Evolutionary conservation across 2,113 vertebrate species (phyloP).

Genomic region (Stomatorhinus ivindoensis): DNA sequence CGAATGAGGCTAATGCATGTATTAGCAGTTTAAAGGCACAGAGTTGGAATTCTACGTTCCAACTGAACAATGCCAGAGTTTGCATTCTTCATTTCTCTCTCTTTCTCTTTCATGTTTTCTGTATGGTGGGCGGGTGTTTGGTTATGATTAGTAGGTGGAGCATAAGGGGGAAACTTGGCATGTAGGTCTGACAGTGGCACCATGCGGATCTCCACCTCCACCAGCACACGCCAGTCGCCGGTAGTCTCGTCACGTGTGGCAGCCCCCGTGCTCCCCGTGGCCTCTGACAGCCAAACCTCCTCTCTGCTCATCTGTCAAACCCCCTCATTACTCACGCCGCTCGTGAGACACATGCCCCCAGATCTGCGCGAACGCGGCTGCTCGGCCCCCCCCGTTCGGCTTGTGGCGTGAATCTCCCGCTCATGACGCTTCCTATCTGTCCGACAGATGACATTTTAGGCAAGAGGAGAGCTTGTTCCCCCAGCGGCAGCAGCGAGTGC

Average conservation of each 20-base stretch:
- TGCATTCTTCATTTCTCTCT: neutral
- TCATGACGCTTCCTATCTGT: conserved; percentile 24
- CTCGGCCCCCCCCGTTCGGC: neutral
- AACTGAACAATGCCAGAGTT: neutral
- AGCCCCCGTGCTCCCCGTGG: conserved; percentile 44
- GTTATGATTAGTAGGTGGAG: neutral
- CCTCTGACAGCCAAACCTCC: conserved; percentile 46
- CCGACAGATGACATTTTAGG: conserved; percentile 80
- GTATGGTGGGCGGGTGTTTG: neutral
- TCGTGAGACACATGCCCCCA: neutral
- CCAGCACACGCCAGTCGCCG: conserved; percentile 35
- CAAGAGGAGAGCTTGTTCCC: conserved; percentile 83
- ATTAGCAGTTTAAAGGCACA: neutral
- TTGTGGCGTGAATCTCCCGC: neutral
- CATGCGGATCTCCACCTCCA: neutral
- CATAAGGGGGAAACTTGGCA: neutral
- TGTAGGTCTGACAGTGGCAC: neutral
- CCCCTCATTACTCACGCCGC: conserved; percentile 10
- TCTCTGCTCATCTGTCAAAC: conserved; percentile 49
- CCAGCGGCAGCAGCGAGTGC: conserved; percentile 85
- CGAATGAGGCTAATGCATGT: conserved; percentile 32
- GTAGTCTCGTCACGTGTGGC: conserved; percentile 50
- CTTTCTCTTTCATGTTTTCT: neutral
- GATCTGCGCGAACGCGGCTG: too few species aligned
- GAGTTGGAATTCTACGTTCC: neutral